These are phyloP conservation scores for Acanthiza pusilla DNA, from an alignment of 2,797 vertebrate species.

Conservation along the genomic window DNA sequence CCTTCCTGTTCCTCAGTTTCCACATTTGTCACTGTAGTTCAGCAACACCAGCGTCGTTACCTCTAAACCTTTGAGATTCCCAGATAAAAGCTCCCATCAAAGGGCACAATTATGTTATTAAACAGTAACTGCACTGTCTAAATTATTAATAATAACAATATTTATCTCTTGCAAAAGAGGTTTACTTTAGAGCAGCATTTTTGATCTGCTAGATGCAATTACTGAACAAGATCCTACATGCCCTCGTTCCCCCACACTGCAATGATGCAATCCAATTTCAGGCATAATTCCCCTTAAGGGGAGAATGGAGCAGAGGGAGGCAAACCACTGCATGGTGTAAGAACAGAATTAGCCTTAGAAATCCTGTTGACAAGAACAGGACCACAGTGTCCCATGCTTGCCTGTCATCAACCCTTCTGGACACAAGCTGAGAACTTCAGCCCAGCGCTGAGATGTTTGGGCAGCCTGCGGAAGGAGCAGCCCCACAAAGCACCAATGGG, in stretches of 20 bases:
- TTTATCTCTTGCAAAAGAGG: constrained; percentile 25
- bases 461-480: neutral
- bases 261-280: neutral
- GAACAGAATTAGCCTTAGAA: neutral
- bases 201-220: neutral
- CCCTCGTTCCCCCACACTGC: neutral
- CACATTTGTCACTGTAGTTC: neutral
- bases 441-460: neutral
- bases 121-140: neutral
- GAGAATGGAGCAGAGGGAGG: neutral
- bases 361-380: neutral
- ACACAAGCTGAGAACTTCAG: neutral
- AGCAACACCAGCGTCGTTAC: neutral
- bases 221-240: neutral
- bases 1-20: neutral
- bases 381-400: neutral
- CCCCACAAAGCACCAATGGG: neutral
- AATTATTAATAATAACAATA: neutral
- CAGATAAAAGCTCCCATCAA: neutral
- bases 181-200: neutral
- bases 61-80: neutral
- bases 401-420: neutral
- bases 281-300: neutral
- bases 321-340: neutral
- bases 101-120: constrained; percentile 12